These are phyloP conservation scores for Oreotrochilus melanogaster DNA, from an alignment of 2,113 vertebrate species.

Conservation along the genomic window DNA sequence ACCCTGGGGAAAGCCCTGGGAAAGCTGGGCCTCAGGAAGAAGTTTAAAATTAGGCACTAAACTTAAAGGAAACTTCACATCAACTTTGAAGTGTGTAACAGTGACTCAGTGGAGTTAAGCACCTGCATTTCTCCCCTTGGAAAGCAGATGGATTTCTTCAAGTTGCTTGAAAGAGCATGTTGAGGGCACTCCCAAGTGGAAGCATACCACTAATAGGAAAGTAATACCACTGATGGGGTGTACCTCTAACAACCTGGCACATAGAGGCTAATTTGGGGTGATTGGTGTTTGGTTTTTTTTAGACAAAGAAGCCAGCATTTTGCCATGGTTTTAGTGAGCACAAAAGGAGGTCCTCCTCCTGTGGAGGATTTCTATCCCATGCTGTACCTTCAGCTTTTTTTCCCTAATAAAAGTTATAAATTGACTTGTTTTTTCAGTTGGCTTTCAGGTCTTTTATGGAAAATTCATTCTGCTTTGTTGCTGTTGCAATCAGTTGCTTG, in stretches of 20 bases:
- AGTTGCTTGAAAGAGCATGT: fast-evolving
- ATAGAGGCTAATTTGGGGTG: background rate
- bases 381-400: background rate
- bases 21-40: background rate
- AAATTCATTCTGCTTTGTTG: background rate
- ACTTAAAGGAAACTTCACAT: background rate
- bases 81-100: background rate
- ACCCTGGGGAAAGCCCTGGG: background rate
- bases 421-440: background rate
- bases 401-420: background rate
- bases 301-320: background rate
- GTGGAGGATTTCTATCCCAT: background rate
- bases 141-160: background rate
- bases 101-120: background rate
- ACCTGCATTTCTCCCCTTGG: background rate
- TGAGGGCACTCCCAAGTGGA: background rate
- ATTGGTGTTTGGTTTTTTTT: too few relatives aligned
- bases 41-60: background rate
- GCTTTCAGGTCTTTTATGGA: background rate
- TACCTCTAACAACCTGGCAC: background rate
- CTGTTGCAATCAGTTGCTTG: background rate
- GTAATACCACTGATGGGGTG: background rate
- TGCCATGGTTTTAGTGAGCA: background rate
- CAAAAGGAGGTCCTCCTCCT: background rate
- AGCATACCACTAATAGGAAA: background rate